Evolutionary conservation across 1,140 invertebrate species (phyloP).

Genomic region (Rhagoletis zephyria): DNA sequence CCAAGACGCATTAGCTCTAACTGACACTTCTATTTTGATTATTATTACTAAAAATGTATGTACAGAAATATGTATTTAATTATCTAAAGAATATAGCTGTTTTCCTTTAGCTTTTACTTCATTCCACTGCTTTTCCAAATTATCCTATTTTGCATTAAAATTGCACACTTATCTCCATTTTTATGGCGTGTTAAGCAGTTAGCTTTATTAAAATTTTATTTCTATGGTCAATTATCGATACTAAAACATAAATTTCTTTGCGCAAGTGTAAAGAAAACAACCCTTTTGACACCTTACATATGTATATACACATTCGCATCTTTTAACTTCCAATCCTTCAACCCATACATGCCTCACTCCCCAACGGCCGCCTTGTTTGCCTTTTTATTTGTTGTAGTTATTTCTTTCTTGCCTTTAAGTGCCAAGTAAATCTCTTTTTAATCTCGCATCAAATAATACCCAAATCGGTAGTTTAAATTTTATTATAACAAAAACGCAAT

Average conservation of each 20-base stretch:
- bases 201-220: slow-evolving; percentile 48
- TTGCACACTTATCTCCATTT: slow-evolving; percentile 12
- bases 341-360: background rate
- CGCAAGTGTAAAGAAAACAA: slow-evolving; percentile 51
- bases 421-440: slow-evolving; percentile 65
- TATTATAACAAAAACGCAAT: slow-evolving; percentile 60
- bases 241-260: slow-evolving; percentile 24
- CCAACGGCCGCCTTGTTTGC: too few relatives aligned
- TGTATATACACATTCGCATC: background rate
- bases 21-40: too few relatives aligned
- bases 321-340: background rate
- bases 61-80: too few relatives aligned
- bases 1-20: too few relatives aligned
- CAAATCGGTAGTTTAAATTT: slow-evolving; percentile 70
- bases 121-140: background rate
- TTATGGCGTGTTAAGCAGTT: slow-evolving; percentile 39
- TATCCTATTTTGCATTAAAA: background rate
- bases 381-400: slow-evolving; percentile 60
- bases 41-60: too few relatives aligned
- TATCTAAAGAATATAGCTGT: too few relatives aligned
- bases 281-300: slow-evolving; percentile 56
- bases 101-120: background rate
- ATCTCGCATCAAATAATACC: slow-evolving; percentile 65
- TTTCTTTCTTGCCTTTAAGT: slow-evolving; percentile 21
- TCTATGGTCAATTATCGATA: slow-evolving; percentile 45